These are phyloP conservation scores for Nomada flava DNA, from an alignment of 2,888 invertebrate species.

Conservation along the genomic window DNA sequence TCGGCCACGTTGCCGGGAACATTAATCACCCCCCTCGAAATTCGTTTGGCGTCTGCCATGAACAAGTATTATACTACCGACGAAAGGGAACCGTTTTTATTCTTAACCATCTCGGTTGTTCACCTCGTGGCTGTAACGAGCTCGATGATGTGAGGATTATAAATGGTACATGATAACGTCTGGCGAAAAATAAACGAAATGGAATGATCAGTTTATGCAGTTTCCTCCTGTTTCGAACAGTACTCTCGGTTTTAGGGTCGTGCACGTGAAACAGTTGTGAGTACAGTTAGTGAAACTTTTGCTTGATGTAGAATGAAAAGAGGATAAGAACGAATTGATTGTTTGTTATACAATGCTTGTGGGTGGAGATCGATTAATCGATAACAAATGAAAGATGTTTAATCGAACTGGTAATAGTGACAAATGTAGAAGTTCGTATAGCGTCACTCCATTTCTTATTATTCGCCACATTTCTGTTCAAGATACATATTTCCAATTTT, in stretches of 20 bases:
- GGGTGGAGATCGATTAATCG: no score
- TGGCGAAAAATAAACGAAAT: not conserved
- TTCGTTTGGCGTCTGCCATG: slow-evolving; percentile 4
- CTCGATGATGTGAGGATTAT: not conserved
- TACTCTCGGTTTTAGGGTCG: not conserved
- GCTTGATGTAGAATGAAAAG: no score
- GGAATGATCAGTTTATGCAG: not conserved
- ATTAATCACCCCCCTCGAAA: slow-evolving; percentile 29
- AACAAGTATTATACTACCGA: not conserved
- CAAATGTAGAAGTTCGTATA: no score
- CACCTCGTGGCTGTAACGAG: not conserved
- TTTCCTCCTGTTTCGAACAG: not conserved
- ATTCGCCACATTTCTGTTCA: no score
- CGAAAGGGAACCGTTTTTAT: slow-evolving; percentile 1
- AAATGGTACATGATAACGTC: not conserved
- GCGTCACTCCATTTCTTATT: no score
- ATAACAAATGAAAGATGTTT: no score
- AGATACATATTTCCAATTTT: no score
- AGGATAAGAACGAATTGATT: no score
- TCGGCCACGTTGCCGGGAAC: slow-evolving; percentile 11
- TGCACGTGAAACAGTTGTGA: no score
- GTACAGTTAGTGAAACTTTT: no score
- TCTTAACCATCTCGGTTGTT: not conserved
- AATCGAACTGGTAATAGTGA: no score
- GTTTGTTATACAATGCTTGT: no score